These are phyloP conservation scores for Crotalus viridis DNA, from an alignment of 2,113 vertebrate genomes.

Conservation along the genomic window DNA sequence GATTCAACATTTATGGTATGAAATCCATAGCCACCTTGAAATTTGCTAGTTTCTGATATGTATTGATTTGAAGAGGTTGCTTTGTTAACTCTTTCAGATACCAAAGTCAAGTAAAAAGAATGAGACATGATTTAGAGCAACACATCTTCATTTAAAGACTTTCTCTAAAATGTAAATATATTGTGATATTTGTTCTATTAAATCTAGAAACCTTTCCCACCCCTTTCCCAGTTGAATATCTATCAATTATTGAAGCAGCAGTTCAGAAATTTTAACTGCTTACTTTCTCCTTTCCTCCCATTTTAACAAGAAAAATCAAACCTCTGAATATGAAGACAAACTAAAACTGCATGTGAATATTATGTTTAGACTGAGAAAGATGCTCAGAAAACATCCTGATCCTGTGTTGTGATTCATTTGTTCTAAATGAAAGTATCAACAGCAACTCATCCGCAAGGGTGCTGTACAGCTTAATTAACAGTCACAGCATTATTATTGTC, in stretches of 20 bases:
- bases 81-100: constrained; percentile 1
- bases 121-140: neutral
- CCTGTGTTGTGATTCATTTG: neutral
- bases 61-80: neutral
- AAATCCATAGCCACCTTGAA: neutral
- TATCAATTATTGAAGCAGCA: neutral
- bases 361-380: neutral
- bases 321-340: neutral
- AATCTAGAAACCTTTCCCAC: neutral
- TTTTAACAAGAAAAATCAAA: neutral
- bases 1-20: neutral
- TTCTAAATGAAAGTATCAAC: neutral
- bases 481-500: neutral
- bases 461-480: constrained; percentile 1
- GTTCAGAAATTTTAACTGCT: neutral
- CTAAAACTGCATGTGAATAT: neutral
- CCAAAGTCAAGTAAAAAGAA: neutral
- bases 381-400: neutral
- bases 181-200: neutral
- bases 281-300: neutral
- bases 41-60: neutral
- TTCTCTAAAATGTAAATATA: neutral
- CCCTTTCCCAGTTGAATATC: neutral
- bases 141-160: neutral
- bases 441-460: constrained; percentile 1